Percentiles rank a stretch among this genome's conserved stretches.
phyloP scores from a whole-genome alignment of 1,140 invertebrate species.

The Pristionchus pacificus region DNA sequence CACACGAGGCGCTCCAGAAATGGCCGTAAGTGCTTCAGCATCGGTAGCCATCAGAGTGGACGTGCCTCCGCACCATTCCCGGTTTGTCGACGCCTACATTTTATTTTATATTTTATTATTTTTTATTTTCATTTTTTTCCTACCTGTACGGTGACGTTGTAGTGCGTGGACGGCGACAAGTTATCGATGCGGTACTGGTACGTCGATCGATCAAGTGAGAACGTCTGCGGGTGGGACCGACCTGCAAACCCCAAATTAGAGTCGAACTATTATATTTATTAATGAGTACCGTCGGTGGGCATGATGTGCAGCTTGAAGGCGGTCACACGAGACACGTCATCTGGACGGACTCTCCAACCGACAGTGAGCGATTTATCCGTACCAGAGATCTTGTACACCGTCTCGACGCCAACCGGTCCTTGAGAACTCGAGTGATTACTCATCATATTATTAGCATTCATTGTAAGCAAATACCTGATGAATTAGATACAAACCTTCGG shows the following conservation, averaged over 20 bases:
- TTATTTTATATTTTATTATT: no score
- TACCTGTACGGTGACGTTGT: conserved; percentile 55
- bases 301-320: conserved; percentile 51
- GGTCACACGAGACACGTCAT: conserved; percentile 44
- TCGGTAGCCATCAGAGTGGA: conserved; percentile 52
- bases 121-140: no score
- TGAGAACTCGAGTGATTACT: no score
- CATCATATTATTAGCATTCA: no score
- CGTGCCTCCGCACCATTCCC: conserved; percentile 38
- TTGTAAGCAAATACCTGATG: no score
- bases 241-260: no score
- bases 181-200: conserved; percentile 51
- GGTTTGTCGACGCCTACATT: no score
- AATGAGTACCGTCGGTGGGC: conserved; percentile 47
- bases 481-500: no score
- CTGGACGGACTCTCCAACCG: conserved; percentile 45
- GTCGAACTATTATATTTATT: no score
- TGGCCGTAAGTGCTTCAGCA: conserved; percentile 39
- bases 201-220: conserved; percentile 52
- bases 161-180: conserved; percentile 45
- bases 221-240: conserved; percentile 43
- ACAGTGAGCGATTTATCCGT: conserved; percentile 43
- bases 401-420: conserved; percentile 42
- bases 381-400: conserved; percentile 43
- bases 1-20: conserved; percentile 43